Evolutionary conservation across 1,140 invertebrate genomes (phyloP).

Genomic region (Arctopsyche grandis): DNA sequence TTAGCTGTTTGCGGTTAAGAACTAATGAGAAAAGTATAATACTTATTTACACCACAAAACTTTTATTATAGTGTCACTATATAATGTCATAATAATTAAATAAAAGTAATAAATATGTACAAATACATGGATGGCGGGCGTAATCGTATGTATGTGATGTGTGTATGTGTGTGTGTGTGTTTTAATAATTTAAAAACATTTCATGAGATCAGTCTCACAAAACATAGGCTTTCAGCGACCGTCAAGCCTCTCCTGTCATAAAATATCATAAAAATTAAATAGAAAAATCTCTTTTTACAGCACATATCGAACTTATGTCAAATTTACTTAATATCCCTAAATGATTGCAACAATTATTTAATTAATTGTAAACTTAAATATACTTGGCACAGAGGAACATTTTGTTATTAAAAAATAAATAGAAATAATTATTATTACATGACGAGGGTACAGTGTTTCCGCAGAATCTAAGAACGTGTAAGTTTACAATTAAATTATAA

Average conservation of each 20-base stretch:
- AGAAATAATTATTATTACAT: slow-evolving; percentile 8
- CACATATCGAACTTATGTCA: slow-evolving; percentile 38
- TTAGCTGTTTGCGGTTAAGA: not conserved
- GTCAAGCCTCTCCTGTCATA: not conserved
- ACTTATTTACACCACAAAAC: not conserved
- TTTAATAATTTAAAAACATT: slow-evolving; percentile 35
- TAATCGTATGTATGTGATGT: not conserved
- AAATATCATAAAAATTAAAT: slow-evolving; percentile 45
- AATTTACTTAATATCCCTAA: slow-evolving; percentile 19
- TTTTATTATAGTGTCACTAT: slow-evolving; percentile 13
- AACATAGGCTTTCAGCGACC: slow-evolving; percentile 19
- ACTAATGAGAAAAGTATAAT: slow-evolving; percentile 21
- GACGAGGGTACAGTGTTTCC: not conserved
- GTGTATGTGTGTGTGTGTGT: not conserved
- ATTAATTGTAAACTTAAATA: slow-evolving; percentile 47
- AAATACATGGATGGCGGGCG: not conserved
- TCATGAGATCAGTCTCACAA: slow-evolving; percentile 53
- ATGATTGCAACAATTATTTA: slow-evolving; percentile 33
- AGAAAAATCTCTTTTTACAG: slow-evolving; percentile 47
- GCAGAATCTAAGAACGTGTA: slow-evolving; percentile 8
- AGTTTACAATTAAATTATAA: not conserved
- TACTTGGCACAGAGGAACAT: slow-evolving; percentile 54
- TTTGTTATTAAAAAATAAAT: slow-evolving; percentile 38
- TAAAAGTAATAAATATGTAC: not conserved
- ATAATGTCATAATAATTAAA: no score